Evolutionary conservation across 2,888 invertebrate genomes (phyloP), one percentile per base, ranked within the genome.

Genomic region (Campoplex capitator): DNA sequence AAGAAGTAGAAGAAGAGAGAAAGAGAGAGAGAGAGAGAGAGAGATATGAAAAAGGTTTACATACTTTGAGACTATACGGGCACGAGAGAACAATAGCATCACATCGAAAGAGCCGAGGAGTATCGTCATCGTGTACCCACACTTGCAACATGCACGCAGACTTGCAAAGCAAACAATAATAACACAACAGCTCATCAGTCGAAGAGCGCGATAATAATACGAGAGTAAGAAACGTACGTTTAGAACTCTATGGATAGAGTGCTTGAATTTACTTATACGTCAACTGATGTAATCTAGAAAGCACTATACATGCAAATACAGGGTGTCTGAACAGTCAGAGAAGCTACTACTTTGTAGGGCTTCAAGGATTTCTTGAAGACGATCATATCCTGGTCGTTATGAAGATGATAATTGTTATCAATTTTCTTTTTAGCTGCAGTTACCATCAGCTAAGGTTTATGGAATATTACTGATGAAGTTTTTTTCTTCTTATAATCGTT

Each of bases 61-160:
- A 70, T n/a, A 67, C 67, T 58, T 4, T 4, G 67, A 62, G 51
- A 68, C 38, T 45, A 58, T 75, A 84, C 56, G 76, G 74, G 54
- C 32, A 76, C 67, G 45, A 54, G 75, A 83, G 79, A 88, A 88
- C 85, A 88, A 86, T 86, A 77, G 86, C 54, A 82, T 82, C 83
- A 85, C 54, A 82, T 82, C 86, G 80, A 56, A 51, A 62, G 45
- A 70, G 45, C 56, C 38, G 42, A 71, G 35, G 77, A 86, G 56
- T 74, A 67, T 67, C 73, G 65, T 80, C 76, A 51, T 74, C 58
- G 51, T 32, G 42, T 18, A 38, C 38, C 1, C 38, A 38, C 38
- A 38, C 38, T 38, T 38, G 38, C 38, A n/a, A 9, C 18, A 67
- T 48, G 18, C 51, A 45, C 45, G 67, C 48, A 32, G 16, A 45